Conservation (phyloP, 2,888 invertebrate species). For the Margaritifera margaritifera region DNA sequence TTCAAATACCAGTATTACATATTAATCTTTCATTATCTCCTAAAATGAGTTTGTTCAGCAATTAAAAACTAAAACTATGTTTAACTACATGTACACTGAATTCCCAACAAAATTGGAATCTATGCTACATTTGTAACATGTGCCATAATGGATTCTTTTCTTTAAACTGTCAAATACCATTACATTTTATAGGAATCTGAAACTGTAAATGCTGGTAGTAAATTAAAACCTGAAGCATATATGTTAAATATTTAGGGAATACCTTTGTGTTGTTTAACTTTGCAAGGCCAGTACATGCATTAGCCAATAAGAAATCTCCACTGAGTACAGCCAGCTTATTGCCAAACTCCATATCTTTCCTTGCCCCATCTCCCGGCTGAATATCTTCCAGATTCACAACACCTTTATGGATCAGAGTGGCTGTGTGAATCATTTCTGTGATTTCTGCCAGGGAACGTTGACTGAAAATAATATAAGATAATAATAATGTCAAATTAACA, state of each 20-base stretch:
- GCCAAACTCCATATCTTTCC: conserved; percentile 89
- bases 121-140: too few species aligned
- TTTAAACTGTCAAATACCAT: too few species aligned
- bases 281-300: conserved; percentile 90
- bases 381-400: conserved; percentile 82
- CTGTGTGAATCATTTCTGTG: conserved; percentile 96
- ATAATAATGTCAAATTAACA: too few species aligned
- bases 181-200: too few species aligned
- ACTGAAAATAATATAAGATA: conserved; percentile 31
- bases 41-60: too few species aligned
- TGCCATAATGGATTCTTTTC: too few species aligned
- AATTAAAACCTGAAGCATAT: neutral
- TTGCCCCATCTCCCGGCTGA: conserved; percentile 66
- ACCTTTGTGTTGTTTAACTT: conserved; percentile 79
- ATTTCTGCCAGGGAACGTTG: conserved; percentile 84
- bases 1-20: too few species aligned
- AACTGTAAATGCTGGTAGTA: too few species aligned
- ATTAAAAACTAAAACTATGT: too few species aligned
- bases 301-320: conserved; percentile 91
- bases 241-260: conserved; percentile 10
- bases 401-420: conserved; percentile 90
- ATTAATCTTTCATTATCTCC: too few species aligned
- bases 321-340: conserved; percentile 95
- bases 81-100: too few species aligned
- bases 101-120: too few species aligned